phyloP scores from a whole-genome alignment of 2,888 invertebrate genomes.

The Holacanthella duospinosa region DNA sequence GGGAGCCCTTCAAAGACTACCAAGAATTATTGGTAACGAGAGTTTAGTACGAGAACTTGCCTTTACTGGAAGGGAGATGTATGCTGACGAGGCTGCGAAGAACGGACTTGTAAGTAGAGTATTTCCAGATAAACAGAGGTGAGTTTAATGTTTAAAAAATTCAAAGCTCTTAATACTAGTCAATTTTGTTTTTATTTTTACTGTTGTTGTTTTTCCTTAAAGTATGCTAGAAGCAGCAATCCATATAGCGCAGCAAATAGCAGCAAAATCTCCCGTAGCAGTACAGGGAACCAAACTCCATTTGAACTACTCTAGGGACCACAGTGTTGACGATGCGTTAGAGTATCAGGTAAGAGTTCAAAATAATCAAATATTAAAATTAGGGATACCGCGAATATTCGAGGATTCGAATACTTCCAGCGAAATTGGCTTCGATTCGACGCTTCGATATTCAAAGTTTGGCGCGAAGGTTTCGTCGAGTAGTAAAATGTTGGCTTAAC shows the following conservation, averaged over 20 bases:
- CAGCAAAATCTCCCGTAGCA: constrained; percentile 84
- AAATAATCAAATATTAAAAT: constrained; percentile 28
- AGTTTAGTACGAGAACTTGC: constrained; percentile 79
- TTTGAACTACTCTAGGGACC: constrained; percentile 76
- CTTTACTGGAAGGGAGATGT: constrained; percentile 71
- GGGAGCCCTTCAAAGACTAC: constrained; percentile 82
- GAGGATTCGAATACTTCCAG: too few relatives aligned
- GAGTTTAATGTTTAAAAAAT: constrained; percentile 14
- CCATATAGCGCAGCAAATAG: constrained; percentile 65
- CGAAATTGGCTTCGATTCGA: too few relatives aligned
- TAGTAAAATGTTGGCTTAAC: too few relatives aligned
- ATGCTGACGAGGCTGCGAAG: constrained; percentile 65
- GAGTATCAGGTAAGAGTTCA: constrained; percentile 68
- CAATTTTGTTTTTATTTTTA: not conserved
- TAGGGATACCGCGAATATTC: too few relatives aligned
- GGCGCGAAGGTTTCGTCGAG: too few relatives aligned
- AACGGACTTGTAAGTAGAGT: constrained; percentile 74
- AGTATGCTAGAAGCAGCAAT: constrained; percentile 64
- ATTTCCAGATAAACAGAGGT: constrained; percentile 59
- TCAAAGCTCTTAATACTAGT: not conserved
- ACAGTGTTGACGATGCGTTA: constrained; percentile 75
- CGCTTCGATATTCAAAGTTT: too few relatives aligned
- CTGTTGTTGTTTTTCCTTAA: not conserved
- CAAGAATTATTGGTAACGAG: constrained; percentile 77
- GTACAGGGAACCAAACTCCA: constrained; percentile 81